These are phyloP conservation scores for Troglohyphantes excavatus DNA, from an alignment of 2,888 invertebrate genomes.

Conservation along the genomic window DNA sequence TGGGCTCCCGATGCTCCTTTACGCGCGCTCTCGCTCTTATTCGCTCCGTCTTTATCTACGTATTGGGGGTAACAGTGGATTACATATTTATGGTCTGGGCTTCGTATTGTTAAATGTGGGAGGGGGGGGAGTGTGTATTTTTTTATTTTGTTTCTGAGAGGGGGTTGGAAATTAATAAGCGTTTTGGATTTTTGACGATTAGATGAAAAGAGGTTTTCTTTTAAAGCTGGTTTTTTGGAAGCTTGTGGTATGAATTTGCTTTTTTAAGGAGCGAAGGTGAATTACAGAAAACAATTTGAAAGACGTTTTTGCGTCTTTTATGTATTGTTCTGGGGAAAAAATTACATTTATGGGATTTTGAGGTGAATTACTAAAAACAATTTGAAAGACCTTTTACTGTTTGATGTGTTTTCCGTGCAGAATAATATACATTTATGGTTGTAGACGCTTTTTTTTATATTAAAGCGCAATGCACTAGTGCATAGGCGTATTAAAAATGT, in stretches of 20 bases:
- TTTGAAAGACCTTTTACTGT: not conserved
- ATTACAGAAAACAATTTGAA: slow-evolving; percentile 25
- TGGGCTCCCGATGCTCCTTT: slow-evolving; percentile 65
- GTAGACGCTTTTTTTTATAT: no score
- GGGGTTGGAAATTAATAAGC: slow-evolving; percentile 75
- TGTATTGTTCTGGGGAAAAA: not conserved
- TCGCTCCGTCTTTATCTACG: slow-evolving; percentile 55
- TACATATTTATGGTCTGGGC: slow-evolving; percentile 73
- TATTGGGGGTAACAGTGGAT: slow-evolving; percentile 67
- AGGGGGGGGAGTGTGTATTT: slow-evolving; percentile 34
- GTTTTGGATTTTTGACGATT: slow-evolving; percentile 74
- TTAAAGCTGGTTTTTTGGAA: slow-evolving; percentile 18
- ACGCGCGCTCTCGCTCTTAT: not conserved
- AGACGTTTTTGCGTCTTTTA: not conserved
- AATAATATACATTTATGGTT: no score
- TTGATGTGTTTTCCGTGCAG: not conserved
- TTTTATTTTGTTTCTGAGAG: slow-evolving; percentile 41
- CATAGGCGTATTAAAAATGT: no score
- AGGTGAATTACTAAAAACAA: not conserved
- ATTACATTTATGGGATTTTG: not conserved
- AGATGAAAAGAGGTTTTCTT: slow-evolving; percentile 62
- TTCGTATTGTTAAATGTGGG: slow-evolving; percentile 63
- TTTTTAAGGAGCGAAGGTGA: not conserved
- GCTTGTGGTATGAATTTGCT: not conserved
- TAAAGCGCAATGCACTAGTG: no score